A percentile compares a stretch with the other conserved stretches of the same genome.
These are phyloP conservation scores for Echiichthys vipera DNA, from an alignment of 2,797 vertebrate genomes.

Conservation along the genomic window DNA sequence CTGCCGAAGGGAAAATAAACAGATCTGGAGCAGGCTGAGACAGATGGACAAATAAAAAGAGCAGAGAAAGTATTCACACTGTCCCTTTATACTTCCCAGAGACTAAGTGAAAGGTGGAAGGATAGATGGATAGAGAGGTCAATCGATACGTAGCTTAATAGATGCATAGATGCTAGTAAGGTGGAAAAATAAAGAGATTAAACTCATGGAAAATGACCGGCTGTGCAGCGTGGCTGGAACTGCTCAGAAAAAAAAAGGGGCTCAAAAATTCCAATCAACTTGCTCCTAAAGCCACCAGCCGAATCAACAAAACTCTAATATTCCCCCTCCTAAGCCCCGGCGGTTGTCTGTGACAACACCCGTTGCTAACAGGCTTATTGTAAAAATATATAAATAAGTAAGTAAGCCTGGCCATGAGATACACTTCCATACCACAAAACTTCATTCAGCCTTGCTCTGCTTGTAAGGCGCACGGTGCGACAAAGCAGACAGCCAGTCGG, in stretches of 20 bases:
- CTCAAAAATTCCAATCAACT: slow-evolving; percentile 53
- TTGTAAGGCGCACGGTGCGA: slow-evolving; percentile 38
- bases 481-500: slow-evolving; percentile 62
- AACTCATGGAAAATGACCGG: neutral
- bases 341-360: slow-evolving; percentile 54
- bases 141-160: neutral
- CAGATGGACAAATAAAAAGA: slow-evolving; percentile 38
- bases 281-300: slow-evolving; percentile 43
- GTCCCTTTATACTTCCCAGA: neutral
- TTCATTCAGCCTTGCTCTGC: slow-evolving; percentile 55
- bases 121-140: neutral
- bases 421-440: slow-evolving; percentile 54
- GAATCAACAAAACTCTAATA: slow-evolving; percentile 57
- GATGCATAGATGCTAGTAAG: neutral
- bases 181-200: neutral
- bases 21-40: slow-evolving; percentile 13
- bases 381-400: slow-evolving; percentile 50
- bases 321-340: slow-evolving; percentile 50
- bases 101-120: neutral
- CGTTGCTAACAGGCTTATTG: slow-evolving; percentile 77
- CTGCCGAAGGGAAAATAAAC: neutral
- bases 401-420: slow-evolving; percentile 56
- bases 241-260: slow-evolving; percentile 7
- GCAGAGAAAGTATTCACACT: neutral
- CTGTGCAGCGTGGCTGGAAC: neutral